Base-by-base conservation (phyloP, 2,797 vertebrate species). In the Hypotaenidia okinawae region DNA sequence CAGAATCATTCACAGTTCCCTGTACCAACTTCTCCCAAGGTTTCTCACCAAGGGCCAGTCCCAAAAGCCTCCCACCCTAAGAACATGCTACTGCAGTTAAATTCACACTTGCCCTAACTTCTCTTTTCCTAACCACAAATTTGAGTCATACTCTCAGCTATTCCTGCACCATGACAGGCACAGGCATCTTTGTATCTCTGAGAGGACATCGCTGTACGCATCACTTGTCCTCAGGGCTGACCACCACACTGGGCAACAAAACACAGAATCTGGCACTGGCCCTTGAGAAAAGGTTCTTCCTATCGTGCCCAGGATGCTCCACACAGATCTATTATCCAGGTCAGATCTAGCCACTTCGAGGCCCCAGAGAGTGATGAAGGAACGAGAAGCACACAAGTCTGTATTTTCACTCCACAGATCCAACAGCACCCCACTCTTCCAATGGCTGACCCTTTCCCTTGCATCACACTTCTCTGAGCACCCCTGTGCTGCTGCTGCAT, bases 111-210 rank as follows among this genome's bases (percentile, higher is more conserved):
- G 41, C 35, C 81, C 39, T 54, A 87, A 68, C 11, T 28, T 21
- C 5, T 41, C 21, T 57, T 81, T 91, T 87, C 62, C 59, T 61
- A 82, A 74, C 9, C 30, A 62, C 32, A 35, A 68, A 35, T 35
- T 52, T 0, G 0, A 35, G 66, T 49, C 25, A 58, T 43, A 55
- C 30, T 63, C 41, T 73, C 49, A 52, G 25, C 19, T 11, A 2
- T 64, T 72, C 22, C 66, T 82, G 35, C n/a, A 59, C 10, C 10
- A 25, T 2, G 5, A 45, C 45, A 92, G 55, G 43, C 2, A 0
- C 3, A 49, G 68, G 39, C 35, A 81, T 17, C 76, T 74, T 75
- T 63, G 6, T 37, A 39, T 45, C 37, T 49, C 41, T 58, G 52
- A 89, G 24, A 28, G 23, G 27, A 51, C 28, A 52, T 39, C 9